Evolutionary conservation across 2,888 invertebrate species (phyloP).

Genomic region (Ariolimax columbianus): DNA sequence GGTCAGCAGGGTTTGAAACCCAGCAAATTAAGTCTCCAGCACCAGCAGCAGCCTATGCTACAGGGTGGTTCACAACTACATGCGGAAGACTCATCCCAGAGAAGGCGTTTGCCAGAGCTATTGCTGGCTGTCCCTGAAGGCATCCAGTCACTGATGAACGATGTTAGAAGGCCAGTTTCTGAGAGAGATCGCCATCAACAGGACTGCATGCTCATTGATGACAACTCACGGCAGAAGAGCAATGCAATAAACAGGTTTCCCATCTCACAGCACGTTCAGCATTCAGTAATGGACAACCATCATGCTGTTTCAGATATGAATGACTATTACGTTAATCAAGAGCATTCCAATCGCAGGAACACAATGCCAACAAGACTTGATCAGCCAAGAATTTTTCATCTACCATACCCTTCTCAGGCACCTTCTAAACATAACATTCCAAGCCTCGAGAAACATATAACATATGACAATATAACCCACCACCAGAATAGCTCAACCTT

Average conservation of each 20-base stretch:
- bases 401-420: background rate
- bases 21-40: background rate
- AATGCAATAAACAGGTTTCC: background rate
- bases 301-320: background rate
- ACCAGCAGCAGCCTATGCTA: background rate
- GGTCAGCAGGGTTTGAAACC: background rate
- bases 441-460: background rate
- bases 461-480: background rate
- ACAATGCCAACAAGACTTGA: constrained; percentile 30
- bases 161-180: background rate
- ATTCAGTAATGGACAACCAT: background rate
- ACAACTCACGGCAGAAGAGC: background rate
- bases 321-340: background rate
- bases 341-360: constrained; percentile 5
- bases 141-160: background rate
- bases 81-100: background rate
- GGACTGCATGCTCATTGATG: background rate
- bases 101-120: constrained; percentile 16
- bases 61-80: background rate
- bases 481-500: too few species aligned
- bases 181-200: background rate
- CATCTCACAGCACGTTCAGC: background rate
- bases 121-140: background rate
- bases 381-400: background rate
- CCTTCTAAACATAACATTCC: constrained; percentile 9